These are phyloP conservation scores for Oostethus manadensis DNA, from an alignment of 2,113 vertebrate species.

Conservation along the genomic window DNA sequence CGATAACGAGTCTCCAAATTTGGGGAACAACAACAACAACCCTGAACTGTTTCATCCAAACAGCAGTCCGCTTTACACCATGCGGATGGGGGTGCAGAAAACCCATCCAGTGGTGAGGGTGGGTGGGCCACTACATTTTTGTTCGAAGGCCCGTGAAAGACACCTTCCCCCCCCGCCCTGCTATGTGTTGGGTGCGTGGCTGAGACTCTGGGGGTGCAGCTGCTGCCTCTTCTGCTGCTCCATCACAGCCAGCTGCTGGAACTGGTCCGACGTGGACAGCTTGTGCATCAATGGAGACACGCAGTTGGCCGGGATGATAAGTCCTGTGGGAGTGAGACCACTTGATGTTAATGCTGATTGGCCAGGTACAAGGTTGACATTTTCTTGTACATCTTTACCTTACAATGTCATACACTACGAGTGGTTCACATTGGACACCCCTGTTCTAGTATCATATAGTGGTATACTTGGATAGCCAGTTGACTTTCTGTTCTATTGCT, in stretches of 20 bases:
- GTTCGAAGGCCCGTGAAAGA: constrained; percentile 26
- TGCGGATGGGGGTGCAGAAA: no score
- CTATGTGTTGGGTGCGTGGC: constrained; percentile 78
- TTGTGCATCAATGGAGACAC: constrained; percentile 89
- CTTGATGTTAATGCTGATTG: no score
- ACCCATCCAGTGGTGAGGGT: constrained; percentile 9
- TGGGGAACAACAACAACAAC: constrained; percentile 8
- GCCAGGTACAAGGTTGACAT: neutral
- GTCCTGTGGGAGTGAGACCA: constrained; percentile 66
- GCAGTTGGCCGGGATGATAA: constrained; percentile 96
- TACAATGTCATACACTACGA: no score
- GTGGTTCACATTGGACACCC: no score
- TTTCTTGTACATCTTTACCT: neutral
- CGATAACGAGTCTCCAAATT: constrained; percentile 35
- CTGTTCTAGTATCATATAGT: no score
- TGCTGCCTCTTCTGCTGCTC: constrained; percentile 98
- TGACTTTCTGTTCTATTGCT: no score
- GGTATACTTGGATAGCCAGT: no score
- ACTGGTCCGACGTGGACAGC: constrained; percentile 94
- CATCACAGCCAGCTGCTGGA: constrained; percentile 92
- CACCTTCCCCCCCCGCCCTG: neutral
- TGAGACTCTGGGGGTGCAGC: constrained; percentile 95
- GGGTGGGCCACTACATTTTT: no score
- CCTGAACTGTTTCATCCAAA: constrained; percentile 44
- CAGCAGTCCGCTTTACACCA: constrained; percentile 21